Evolutionary conservation across 2,113 vertebrate genomes (phyloP).

Genomic region (Turnix velox): DNA sequence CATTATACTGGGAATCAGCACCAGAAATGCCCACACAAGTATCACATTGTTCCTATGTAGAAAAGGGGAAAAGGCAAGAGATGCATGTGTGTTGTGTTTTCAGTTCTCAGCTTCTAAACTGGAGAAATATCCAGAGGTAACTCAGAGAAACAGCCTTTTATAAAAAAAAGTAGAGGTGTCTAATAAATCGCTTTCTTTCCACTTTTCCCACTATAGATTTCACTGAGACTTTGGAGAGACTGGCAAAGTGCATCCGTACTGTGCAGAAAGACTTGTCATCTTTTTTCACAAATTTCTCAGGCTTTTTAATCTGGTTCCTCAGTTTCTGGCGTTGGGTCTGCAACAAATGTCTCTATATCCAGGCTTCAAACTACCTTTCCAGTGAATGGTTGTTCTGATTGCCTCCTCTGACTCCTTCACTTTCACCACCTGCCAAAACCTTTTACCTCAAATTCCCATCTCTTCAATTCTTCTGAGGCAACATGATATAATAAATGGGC

Average conservation of each 20-base stretch:
- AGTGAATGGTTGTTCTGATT: neutral
- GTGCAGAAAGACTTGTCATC: neutral
- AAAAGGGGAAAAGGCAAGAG: neutral
- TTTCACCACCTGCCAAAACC: neutral
- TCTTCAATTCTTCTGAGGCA: neutral
- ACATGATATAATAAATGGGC: fast-evolving
- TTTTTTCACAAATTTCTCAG: neutral
- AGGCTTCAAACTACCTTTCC: neutral
- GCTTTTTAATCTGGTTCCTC: neutral
- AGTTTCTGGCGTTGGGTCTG: neutral
- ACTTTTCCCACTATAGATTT: neutral
- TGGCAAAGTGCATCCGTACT: neutral
- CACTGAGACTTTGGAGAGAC: neutral
- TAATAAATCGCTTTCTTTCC: neutral
- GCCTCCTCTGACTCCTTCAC: neutral
- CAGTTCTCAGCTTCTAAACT: neutral
- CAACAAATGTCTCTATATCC: neutral
- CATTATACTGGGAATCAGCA: neutral
- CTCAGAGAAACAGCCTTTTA: neutral
- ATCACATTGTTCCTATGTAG: neutral
- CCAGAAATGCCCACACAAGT: neutral
- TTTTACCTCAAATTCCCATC: neutral
- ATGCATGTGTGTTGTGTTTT: neutral
- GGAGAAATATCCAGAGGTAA: neutral
- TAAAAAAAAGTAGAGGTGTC: neutral